Conservation (phyloP, 2,113 vertebrate genomes). For the Hoplias malabaricus region DNA sequence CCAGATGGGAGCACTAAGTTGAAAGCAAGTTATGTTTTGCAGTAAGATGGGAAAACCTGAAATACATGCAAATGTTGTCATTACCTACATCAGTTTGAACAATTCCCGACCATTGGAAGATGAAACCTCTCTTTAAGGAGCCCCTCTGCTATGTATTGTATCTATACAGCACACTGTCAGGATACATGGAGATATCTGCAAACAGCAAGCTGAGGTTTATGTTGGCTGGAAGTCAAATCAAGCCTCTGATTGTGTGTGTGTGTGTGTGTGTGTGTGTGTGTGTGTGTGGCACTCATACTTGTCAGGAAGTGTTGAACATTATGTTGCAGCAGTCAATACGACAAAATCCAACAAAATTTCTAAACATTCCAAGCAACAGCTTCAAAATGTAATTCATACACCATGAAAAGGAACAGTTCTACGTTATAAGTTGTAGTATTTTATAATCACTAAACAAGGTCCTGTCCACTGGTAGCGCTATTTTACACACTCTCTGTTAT, state of each 20-base stretch:
- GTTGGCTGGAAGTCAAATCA: conserved; percentile 3
- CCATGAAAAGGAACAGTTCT: too few relatives aligned
- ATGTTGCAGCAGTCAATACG: too few relatives aligned
- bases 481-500: too few relatives aligned
- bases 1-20: conserved; percentile 16
- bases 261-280: too few relatives aligned
- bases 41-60: background rate
- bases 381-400: too few relatives aligned
- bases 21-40: conserved; percentile 12
- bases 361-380: too few relatives aligned
- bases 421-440: too few relatives aligned
- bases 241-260: background rate
- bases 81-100: conserved; percentile 10
- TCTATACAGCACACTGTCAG: background rate
- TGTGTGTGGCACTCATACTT: background rate
- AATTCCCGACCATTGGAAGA: background rate
- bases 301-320: too few relatives aligned
- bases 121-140: background rate
- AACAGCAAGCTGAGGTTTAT: background rate
- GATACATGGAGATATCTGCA: background rate
- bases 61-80: conserved; percentile 25
- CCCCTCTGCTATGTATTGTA: background rate
- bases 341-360: too few relatives aligned
- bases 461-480: too few relatives aligned
- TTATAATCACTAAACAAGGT: too few relatives aligned